phyloP scores from a whole-genome alignment of 2,797 vertebrate genomes.

The Lithobates sylvaticus region DNA sequence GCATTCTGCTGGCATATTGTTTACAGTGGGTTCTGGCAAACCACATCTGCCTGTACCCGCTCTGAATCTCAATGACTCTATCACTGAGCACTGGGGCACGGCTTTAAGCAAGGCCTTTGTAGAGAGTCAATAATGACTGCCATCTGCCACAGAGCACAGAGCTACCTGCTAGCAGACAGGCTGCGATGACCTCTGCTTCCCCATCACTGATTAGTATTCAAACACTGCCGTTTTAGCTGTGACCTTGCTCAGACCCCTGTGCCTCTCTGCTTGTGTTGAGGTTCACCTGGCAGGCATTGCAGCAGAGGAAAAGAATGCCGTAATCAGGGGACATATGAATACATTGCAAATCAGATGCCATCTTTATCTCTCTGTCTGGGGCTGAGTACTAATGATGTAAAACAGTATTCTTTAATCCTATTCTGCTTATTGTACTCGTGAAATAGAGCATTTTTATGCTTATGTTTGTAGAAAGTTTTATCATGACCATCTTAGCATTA shows the following conservation, averaged over 20 bases:
- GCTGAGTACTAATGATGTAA: constrained; percentile 74
- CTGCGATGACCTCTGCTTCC: constrained; percentile 81
- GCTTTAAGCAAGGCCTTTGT: constrained; percentile 79
- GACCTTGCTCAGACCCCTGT: constrained; percentile 78
- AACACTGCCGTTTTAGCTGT: constrained; percentile 78
- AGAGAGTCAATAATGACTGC: constrained; percentile 83
- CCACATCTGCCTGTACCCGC: constrained; percentile 80
- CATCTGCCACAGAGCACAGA: constrained; percentile 85
- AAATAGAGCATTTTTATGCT: background rate
- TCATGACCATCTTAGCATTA: background rate
- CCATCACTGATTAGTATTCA: constrained; percentile 93
- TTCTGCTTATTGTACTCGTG: background rate
- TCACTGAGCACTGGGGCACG: constrained; percentile 74
- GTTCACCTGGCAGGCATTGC: constrained; percentile 92
- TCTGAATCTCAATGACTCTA: constrained; percentile 83
- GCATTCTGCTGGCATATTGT: constrained; percentile 83
- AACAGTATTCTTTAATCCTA: constrained; percentile 60
- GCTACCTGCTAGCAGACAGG: constrained; percentile 82
- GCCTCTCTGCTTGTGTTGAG: constrained; percentile 78
- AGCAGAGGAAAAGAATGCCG: constrained; percentile 77
- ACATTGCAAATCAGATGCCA: constrained; percentile 80
- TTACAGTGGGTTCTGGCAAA: constrained; percentile 78
- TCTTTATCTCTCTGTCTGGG: constrained; percentile 74
- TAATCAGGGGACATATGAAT: constrained; percentile 78
- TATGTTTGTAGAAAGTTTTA: background rate